Evolutionary conservation across 2,113 vertebrate genomes (phyloP), one percentile per base, ranked within the genome.

Genomic region (Rhadina sibilatrix): DNA sequence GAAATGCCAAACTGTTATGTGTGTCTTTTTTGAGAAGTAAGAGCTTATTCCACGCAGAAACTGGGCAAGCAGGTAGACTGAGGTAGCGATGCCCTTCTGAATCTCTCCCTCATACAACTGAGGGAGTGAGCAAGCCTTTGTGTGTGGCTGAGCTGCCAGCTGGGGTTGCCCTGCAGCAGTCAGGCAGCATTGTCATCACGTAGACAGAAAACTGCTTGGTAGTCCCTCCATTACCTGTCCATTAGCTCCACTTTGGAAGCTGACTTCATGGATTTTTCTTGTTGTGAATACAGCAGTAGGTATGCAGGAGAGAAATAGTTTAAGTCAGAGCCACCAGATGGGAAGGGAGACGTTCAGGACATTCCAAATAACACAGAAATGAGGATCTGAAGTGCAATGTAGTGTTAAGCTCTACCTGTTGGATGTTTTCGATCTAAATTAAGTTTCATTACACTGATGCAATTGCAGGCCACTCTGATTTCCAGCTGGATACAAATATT

Each of bases 401-500:
- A 15, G 59, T 57, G 27, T 71, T 52, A 69, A 84, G 24, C 13
- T 70, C 5, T 63, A 88, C 14, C 15, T 88, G 52, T 69, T 83
- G 33, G 87, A 65, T 85, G 31, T 40, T 88, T 89, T 69, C 6
- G 13, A 53, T 70, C 46, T 80, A 92, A 91, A 96, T 69, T 84
- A 70, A 35, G 40, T 89, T 77, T 86, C 72, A 87, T 91, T 92
- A 87, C 74, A 61, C 63, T 87, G 87, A 92, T 89, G 80, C 69
- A 86, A 65, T 82, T 83, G 70, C 54, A 87, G 87, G 49, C 61
- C 83, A 94, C 57, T 96, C 80, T 0, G 2, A 92, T 94, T 96
- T 96, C 88, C 74, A 89, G 61, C 70, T 95, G 78, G 75, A 94
- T 84, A 89, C 38, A 96, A 94, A 85, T 92, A 94, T 84, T 94